Base-by-base conservation (phyloP, 2,888 invertebrate genomes). In the Emmelina monodactyla region DNA sequence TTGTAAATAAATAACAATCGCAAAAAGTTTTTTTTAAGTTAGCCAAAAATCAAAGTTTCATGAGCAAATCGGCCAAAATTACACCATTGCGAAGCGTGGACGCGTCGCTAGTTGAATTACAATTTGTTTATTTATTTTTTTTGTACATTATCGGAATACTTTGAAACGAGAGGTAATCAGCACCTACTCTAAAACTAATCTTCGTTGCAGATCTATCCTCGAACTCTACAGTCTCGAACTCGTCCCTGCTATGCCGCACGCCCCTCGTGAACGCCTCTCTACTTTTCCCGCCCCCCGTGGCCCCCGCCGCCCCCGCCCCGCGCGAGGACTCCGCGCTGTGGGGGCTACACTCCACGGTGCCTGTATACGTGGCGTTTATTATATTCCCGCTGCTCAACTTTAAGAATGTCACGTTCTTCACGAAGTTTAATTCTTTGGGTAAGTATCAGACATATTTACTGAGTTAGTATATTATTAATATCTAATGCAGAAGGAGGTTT, bases 401-500 rank as follows among this genome's bases (percentile, higher is more conserved):
- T 58, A 90, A 86, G 45, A 90, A 91, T 13, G 89, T 94, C 0
- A 90, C 92, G 0, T 94, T 96, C 58, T 96, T 96, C 66, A 93
- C 94, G 9, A 94, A 91, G 64, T 94, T 95, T 55, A 95, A 94
- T 66, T 91, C 94, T 34, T 70, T 94, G 38, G 94, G 94, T 91
- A 67, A 82, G 83, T 60, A 31, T 6, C n/a, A n/a, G n/a, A n/a
- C n/a, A n/a, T n/a, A n/a, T n/a, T n/a, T n/a, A n/a, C n/a, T n/a
- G n/a, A n/a, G n/a, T n/a, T n/a, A n/a, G n/a, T n/a, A n/a, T n/a
- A n/a, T n/a, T 10, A 14, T 2, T 33, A 13, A 7, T 29, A 12
- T 1, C 11, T 28, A 31, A 32, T 16, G 5, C 22, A 2, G 28
- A 14, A 13, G 37, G n/a, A n/a, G n/a, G n/a, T n/a, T n/a, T n/a